Evolutionary conservation across 2,888 invertebrate genomes (phyloP), one percentile per base, ranked within the genome.

Genomic region (Microchrysa polita): DNA sequence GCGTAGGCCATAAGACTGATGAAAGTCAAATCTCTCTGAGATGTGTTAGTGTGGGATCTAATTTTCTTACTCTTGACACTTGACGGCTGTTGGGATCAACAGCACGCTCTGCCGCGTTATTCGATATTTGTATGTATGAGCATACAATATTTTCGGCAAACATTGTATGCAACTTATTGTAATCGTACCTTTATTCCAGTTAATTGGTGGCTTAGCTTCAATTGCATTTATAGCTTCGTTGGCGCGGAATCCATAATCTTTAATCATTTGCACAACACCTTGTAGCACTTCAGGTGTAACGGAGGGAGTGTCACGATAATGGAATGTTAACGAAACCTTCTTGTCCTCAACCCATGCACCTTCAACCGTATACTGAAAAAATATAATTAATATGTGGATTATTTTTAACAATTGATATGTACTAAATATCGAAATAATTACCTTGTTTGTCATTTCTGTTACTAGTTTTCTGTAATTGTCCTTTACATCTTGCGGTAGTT

Each of bases 321-420:
- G 92, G 82, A 90, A 92, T 5, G 92, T 92, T 57, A 92, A 82
- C 0, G 92, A 85, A 0, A 91, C 90, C 1, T 88, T 90, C 81
- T 92, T 92, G 80, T 92, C 91, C 80, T 92, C 92, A 0, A 92
- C 91, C 92, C 92, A 92, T 0, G 91, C 91, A 4, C 91, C 91
- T 75, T 91, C 89, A 76, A 84, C 86, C 78, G 88, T 89, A 0
- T 90, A 86, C 87, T 87, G 27, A 12, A 65, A 69, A 12, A 20
- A 23, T n/a, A 1, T 44, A 72, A 60, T 44, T 14, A 40, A 42
- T 55, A 65, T 69, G n/a, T n/a, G n/a, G n/a, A n/a, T n/a, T n/a
- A n/a, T n/a, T n/a, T n/a, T n/a, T n/a, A n/a, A n/a, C n/a, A 16
- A 18, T n/a, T 34, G 27, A 34, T 72, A n/a, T 42, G 48, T 42